Evolutionary conservation across 2,113 vertebrate genomes (phyloP), one percentile per base, ranked within the genome.

Genomic region (Elachura formosa): DNA sequence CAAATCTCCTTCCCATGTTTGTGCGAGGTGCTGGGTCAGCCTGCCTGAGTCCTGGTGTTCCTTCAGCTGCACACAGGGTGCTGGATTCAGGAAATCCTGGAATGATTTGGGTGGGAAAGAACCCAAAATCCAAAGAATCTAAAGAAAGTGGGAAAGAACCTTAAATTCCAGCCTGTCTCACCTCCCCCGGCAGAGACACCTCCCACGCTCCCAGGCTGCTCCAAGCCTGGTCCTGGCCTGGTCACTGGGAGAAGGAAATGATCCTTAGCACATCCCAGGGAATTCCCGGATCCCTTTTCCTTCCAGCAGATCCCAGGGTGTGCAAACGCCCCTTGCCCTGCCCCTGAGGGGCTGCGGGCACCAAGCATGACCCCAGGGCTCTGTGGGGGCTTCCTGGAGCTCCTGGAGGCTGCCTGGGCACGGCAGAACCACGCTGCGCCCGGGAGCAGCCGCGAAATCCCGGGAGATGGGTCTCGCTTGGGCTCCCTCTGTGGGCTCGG

Each of bases 21-120:
- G 40, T 52, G 28, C 54, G 36, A 6, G 0, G 4, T 25, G 64
- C 33, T 1, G 17, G 90, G 5, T 40, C 29, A 6, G 24, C 51
- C 29, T 0, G 12, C 19, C 16, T 4, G 12, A 5, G 17, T 33
- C 31, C 28, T 1, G 2, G 3, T 0, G 12, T 1, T 12, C 55
- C 45, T 40, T 38, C 58, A 31, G 62, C 45, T 20, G 34, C 38
- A 43, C 68, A 15, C 33, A 16, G 23, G 43, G 14, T 5, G 38
- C 49, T 51, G 84, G 51, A 38, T 62, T 25, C 48, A 12, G 34
- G 26, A 29, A 48, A 36, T n/a, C 38, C 54, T 31, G 78, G 38
- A 10, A 10, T 8, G 22, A 2, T 31, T 40, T 34, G 61, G 46
- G 20, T 40, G 40, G 29, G 69, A n/a, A 40, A 29, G 24, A 8